Evolutionary conservation across 2,797 vertebrate species (phyloP), one percentile per base, ranked within the genome.

Genomic region (Aulostomus chinensis): DNA sequence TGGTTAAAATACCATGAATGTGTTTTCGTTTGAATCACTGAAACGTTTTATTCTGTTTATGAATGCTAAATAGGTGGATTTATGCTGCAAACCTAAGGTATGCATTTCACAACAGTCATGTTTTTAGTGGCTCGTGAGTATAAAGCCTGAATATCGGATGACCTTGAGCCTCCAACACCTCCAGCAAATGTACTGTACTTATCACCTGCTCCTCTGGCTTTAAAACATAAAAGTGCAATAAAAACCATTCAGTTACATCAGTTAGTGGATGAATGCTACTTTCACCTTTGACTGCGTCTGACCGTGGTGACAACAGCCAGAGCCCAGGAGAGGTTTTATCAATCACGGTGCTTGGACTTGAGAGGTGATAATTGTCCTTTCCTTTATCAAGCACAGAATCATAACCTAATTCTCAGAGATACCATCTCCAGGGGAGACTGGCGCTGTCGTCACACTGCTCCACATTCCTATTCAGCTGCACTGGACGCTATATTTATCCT

Each of bases 321-420:
- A 55, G 37, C 37, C 70, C 33, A 42, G 22, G 35, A 61, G 52
- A 53, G 29, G 1, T 72, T 64, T 86, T 81, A 84, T 86, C 70
- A 40, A 59, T 70, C 40, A 64, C 40, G 51, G 57, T 26, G 42
- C 51, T 61, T 39, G 62, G 56, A 65, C 31, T 30, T 48, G 69
- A 54, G 75, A 72, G 46, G 67, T 29, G 63, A 85, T 87, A 83
- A 87, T 76, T 76, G 63, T 61, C 63, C 66, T 49, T 63, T 69
- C 61, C 57, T 71, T 57, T 76, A 77, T 86, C 76, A 68, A 30
- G 53, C 38, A 46, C 17, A 5, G 39, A 84, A 86, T 83, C 84
- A 76, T 87, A 86, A 85, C 85, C 86, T 87, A 74, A 86, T 90
- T 88, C 76, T 56, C 57, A 68, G 60, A 43, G 83, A 89, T 80